Percentiles rank a stretch among this genome's conserved stretches.
Conservation (phyloP, 1,140 invertebrate species). For the Reticulitermes speratus region DNA sequence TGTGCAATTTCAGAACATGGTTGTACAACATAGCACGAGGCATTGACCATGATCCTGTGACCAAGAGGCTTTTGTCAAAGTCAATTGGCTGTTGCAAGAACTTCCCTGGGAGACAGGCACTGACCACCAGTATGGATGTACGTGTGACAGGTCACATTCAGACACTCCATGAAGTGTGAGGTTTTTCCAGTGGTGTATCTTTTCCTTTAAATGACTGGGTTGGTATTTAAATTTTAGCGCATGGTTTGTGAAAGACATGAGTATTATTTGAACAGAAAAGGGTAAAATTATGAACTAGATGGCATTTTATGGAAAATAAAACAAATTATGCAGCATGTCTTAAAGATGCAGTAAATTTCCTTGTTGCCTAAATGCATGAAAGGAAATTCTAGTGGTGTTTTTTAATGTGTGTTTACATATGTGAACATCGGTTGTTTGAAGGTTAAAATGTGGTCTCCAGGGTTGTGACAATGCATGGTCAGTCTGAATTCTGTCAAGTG, state of each 20-base stretch:
- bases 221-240: too few species aligned
- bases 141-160: constrained; percentile 28
- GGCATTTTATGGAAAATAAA: too few species aligned
- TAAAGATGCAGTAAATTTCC: too few species aligned
- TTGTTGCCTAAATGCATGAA: too few species aligned
- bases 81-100: constrained; percentile 96
- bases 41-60: constrained; percentile 84
- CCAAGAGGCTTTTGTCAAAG: constrained; percentile 78
- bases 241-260: too few species aligned
- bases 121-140: constrained; percentile 69
- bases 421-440: too few species aligned
- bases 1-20: constrained; percentile 63
- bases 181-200: not conserved
- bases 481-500: too few species aligned
- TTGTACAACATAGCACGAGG: constrained; percentile 85
- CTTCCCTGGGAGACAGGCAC: constrained; percentile 79
- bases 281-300: too few species aligned
- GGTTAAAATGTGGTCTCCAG: not conserved
- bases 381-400: too few species aligned
- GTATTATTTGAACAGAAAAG: too few species aligned
- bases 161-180: not conserved
- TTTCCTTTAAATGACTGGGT: not conserved
- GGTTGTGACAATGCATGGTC: not conserved
- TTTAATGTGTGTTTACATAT: too few species aligned
- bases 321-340: too few species aligned